Evolutionary conservation across 2,888 invertebrate genomes (phyloP).

Genomic region (Hypercompe scribonia): DNA sequence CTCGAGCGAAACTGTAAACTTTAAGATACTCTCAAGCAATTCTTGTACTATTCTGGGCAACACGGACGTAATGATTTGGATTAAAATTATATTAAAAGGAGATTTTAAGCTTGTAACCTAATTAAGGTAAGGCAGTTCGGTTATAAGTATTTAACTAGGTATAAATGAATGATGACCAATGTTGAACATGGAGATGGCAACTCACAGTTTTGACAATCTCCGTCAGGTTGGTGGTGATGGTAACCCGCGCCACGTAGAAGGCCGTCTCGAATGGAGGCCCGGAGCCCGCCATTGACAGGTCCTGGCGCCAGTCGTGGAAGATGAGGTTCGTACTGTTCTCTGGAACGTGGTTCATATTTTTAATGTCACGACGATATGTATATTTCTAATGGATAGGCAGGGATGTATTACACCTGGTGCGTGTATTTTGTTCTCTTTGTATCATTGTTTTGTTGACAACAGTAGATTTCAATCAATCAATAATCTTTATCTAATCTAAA

Average conservation of each 20-base stretch:
- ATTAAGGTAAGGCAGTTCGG: too few species aligned
- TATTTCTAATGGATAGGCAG: background rate
- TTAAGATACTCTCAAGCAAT: too few species aligned
- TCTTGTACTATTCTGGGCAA: too few species aligned
- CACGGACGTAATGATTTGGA: too few species aligned
- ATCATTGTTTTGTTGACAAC: too few species aligned
- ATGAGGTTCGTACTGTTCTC: constrained; percentile 74
- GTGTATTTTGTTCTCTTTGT: too few species aligned
- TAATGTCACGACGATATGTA: background rate
- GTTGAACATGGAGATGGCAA: constrained; percentile 12
- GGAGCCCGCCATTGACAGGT: constrained; percentile 75
- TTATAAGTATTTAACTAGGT: too few species aligned
- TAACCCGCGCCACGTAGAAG: constrained; percentile 89
- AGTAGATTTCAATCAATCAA: background rate
- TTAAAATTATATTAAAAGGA: too few species aligned
- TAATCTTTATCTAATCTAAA: too few species aligned
- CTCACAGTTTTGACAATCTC: constrained; percentile 86
- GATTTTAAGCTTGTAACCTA: too few species aligned
- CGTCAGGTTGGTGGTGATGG: constrained; percentile 73
- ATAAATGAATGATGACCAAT: too few species aligned
- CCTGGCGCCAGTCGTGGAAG: constrained; percentile 80
- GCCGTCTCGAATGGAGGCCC: constrained; percentile 89
- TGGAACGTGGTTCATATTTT: constrained; percentile 51
- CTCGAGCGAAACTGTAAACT: too few species aligned
- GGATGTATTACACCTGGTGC: background rate